These are phyloP conservation scores for Colistium nudipinnis DNA, from an alignment of 2,113 vertebrate species.

Conservation along the genomic window DNA sequence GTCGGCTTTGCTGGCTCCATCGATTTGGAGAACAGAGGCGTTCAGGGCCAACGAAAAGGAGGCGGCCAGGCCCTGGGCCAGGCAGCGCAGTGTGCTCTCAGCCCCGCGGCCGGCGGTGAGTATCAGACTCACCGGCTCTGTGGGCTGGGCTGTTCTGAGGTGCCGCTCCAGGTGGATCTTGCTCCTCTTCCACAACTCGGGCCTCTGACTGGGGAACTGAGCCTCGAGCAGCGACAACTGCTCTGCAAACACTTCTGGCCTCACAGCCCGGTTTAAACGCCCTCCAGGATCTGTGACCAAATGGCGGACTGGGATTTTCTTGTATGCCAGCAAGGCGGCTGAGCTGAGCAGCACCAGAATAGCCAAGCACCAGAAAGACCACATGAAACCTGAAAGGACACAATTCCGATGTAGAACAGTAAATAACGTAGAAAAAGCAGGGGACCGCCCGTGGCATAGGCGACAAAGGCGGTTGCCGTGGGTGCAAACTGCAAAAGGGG, in stretches of 20 bases:
- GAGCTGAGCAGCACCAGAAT: slow-evolving; percentile 50
- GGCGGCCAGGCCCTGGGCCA: slow-evolving; percentile 82
- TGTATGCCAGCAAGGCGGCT: slow-evolving; percentile 36
- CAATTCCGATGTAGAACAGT: background rate
- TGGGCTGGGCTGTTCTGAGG: slow-evolving; percentile 79
- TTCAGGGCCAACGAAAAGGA: slow-evolving; percentile 80
- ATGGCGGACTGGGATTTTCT: background rate
- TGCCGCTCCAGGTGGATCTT: slow-evolving; percentile 86
- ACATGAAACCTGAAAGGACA: slow-evolving; percentile 49
- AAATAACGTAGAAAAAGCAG: background rate
- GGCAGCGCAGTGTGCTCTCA: slow-evolving; percentile 85
- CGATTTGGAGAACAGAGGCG: slow-evolving; percentile 75
- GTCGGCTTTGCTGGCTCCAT: slow-evolving; percentile 74
- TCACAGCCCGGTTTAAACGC: background rate
- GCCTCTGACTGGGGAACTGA: slow-evolving; percentile 85
- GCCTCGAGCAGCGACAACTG: slow-evolving; percentile 50
- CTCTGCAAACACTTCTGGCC: slow-evolving; percentile 37
- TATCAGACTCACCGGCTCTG: slow-evolving; percentile 89
- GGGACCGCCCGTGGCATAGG: too few species aligned
- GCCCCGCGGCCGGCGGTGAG: slow-evolving; percentile 82
- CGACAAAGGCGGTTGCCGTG: too few species aligned
- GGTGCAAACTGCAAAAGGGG: too few species aligned
- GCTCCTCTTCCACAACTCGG: slow-evolving; percentile 82
- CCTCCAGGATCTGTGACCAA: background rate
- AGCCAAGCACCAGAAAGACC: slow-evolving; percentile 31